phyloP scores from a whole-genome alignment of 1,140 invertebrate genomes.

The Drosophila rufa region DNA sequence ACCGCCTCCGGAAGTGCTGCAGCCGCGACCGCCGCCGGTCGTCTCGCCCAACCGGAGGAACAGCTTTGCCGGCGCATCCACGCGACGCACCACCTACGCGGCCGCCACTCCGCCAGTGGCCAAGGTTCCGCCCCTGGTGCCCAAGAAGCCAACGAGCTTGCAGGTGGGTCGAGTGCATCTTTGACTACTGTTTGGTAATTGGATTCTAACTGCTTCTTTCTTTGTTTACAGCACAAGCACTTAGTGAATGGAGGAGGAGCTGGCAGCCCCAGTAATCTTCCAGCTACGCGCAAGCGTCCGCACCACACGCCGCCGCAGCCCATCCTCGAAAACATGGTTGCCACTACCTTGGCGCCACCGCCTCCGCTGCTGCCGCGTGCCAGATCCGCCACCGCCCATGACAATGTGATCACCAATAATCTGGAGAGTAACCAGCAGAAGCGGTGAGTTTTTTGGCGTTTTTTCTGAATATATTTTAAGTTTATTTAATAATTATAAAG shows the following conservation, averaged over 20 bases:
- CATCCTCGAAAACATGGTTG: conserved; percentile 61
- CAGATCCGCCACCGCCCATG: conserved; percentile 56
- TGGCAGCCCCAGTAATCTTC: conserved; percentile 37
- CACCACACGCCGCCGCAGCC: conserved; percentile 72
- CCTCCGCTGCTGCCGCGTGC: conserved; percentile 62
- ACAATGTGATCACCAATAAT: conserved; percentile 72
- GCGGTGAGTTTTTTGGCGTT: conserved; percentile 56
- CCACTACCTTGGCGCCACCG: conserved; percentile 29
- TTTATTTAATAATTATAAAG: background rate
- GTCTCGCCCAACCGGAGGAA: conserved; percentile 77
- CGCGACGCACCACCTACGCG: conserved; percentile 58
- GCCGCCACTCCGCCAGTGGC: conserved; percentile 11
- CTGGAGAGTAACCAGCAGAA: conserved; percentile 79
- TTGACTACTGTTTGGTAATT: conserved; percentile 22
- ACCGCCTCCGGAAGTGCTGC: conserved; percentile 87
- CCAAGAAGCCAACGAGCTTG: conserved; percentile 79
- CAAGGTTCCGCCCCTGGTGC: conserved; percentile 61
- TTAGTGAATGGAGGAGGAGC: conserved; percentile 45
- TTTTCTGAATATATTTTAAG: background rate
- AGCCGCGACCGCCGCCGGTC: conserved; percentile 60
- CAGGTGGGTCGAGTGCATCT: conserved; percentile 60
- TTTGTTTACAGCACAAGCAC: conserved; percentile 49
- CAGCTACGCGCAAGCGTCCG: conserved; percentile 73
- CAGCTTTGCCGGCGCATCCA: conserved; percentile 81
- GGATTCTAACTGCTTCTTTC: conserved; percentile 17